These are phyloP conservation scores for Aphelinus certus DNA, from an alignment of 1,140 invertebrate species.

Conservation along the genomic window DNA sequence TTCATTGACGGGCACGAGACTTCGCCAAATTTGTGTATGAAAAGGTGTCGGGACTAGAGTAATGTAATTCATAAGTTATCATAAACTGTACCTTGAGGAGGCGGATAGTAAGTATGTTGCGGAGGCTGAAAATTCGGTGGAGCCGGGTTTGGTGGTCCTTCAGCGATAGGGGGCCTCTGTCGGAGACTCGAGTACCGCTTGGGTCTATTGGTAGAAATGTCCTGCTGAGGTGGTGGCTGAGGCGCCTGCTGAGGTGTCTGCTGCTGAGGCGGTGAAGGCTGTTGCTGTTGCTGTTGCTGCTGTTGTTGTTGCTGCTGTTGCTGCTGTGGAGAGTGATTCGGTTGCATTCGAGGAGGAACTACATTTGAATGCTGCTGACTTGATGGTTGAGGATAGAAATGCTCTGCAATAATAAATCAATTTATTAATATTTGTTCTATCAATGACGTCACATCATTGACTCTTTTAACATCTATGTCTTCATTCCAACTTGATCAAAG, in stretches of 20 bases:
- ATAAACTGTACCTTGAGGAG: constrained; percentile 56
- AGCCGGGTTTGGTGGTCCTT: constrained; percentile 48
- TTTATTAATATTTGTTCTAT: neutral
- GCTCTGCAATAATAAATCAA: constrained; percentile 48
- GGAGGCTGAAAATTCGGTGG: constrained; percentile 58
- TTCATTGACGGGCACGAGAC: too few relatives aligned
- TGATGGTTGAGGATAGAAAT: constrained; percentile 57
- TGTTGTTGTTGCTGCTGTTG: constrained; percentile 51
- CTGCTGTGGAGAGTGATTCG: constrained; percentile 51
- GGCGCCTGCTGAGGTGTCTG: constrained; percentile 53
- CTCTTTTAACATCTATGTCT: too few relatives aligned
- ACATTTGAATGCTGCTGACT: constrained; percentile 62
- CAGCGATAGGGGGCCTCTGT: constrained; percentile 67
- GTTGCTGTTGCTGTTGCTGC: constrained; percentile 55
- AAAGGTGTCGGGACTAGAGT: too few relatives aligned
- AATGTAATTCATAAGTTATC: too few relatives aligned
- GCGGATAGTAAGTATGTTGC: constrained; percentile 60
- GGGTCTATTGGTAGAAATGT: constrained; percentile 67
- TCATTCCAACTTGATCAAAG: too few relatives aligned
- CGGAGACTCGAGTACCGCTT: constrained; percentile 81
- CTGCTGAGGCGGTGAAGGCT: constrained; percentile 52
- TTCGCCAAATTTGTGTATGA: too few relatives aligned
- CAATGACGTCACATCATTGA: neutral
- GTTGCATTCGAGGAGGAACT: constrained; percentile 65
- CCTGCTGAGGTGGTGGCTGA: constrained; percentile 52